phyloP scores from a whole-genome alignment of 2,113 vertebrate species.

The Asarcornis scutulata region DNA sequence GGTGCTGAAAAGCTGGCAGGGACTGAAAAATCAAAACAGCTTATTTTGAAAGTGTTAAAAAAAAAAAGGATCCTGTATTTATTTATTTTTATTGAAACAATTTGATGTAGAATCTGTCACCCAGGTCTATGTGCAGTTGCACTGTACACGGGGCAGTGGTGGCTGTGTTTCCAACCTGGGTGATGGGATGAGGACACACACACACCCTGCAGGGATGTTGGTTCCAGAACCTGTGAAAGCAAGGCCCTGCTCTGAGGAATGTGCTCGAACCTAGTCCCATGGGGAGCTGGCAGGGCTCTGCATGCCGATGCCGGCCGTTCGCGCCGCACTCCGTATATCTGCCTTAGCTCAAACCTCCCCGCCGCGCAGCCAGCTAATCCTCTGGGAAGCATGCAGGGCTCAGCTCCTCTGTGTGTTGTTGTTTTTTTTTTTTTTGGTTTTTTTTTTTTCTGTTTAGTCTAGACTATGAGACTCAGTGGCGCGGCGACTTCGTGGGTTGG shows the following conservation, averaged over 20 bases:
- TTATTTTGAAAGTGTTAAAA: not conserved
- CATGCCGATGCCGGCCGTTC: not conserved
- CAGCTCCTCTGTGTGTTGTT: not conserved
- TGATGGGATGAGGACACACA: not conserved
- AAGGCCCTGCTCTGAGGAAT: not conserved
- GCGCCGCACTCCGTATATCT: not conserved
- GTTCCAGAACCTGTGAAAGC: not conserved
- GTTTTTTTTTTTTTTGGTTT: not conserved
- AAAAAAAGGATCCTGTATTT: accelerated
- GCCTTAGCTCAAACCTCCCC: not conserved
- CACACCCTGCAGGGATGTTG: not conserved
- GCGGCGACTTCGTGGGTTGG: not conserved
- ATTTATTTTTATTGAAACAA: not conserved
- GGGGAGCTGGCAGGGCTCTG: not conserved
- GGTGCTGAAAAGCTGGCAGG: not conserved
- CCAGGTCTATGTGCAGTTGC: accelerated
- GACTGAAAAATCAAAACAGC: not conserved
- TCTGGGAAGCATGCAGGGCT: not conserved
- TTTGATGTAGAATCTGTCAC: accelerated
- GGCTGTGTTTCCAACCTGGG: not conserved
- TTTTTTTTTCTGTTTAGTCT: constrained; percentile 31
- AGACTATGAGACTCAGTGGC: not conserved
- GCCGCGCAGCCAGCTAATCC: not conserved
- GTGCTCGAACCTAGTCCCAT: accelerated
- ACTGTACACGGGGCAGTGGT: accelerated